phyloP scores from a whole-genome alignment of 2,888 invertebrate species.

The Polymixis flavicincta region DNA sequence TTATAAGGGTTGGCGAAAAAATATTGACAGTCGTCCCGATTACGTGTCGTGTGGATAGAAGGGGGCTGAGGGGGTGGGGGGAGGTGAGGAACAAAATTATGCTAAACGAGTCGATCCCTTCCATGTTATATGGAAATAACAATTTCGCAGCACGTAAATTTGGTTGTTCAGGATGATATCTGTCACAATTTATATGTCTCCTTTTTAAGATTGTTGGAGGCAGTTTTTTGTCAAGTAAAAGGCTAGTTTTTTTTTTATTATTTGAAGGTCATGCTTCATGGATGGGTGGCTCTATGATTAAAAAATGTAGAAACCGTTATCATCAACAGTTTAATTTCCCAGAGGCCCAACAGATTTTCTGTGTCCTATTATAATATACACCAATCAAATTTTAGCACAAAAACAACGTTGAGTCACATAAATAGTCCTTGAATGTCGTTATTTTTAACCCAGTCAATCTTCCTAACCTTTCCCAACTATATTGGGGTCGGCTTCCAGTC shows the following conservation, averaged over 20 bases:
- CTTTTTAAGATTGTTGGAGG: background rate
- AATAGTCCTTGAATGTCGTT: background rate
- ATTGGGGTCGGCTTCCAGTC: no score
- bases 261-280: background rate
- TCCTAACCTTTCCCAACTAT: no score
- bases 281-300: background rate
- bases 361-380: background rate
- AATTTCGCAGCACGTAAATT: constrained; percentile 58
- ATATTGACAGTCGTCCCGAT: constrained; percentile 60
- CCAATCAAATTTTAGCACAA: no score
- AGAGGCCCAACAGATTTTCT: background rate
- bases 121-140: constrained; percentile 62
- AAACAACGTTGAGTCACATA: background rate
- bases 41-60: constrained; percentile 37
- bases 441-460: no score
- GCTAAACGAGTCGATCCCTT: constrained; percentile 61
- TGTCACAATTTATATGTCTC: constrained; percentile 33
- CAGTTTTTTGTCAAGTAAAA: constrained; percentile 3
- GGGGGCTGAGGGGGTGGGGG: background rate
- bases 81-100: constrained; percentile 59
- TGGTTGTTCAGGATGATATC: constrained; percentile 30
- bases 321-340: background rate
- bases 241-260: background rate
- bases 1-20: constrained; percentile 48
- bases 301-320: background rate